phyloP scores from a whole-genome alignment of 1,140 invertebrate genomes.

The Hesperophylax magnus region DNA sequence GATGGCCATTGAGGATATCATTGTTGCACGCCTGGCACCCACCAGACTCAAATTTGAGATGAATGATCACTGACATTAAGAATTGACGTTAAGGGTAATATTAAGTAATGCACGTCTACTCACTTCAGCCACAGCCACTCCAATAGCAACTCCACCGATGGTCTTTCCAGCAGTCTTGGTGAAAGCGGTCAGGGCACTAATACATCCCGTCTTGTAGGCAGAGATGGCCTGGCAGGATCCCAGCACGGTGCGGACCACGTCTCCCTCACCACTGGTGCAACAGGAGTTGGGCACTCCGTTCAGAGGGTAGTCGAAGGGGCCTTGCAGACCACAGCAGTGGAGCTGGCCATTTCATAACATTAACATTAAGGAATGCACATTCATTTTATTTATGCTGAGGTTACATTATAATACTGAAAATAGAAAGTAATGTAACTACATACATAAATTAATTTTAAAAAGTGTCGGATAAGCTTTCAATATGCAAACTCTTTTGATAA shows the following conservation, averaged over 20 bases:
- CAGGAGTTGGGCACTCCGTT: conserved; percentile 65
- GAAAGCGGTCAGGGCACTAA: conserved; percentile 61
- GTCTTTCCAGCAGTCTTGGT: conserved; percentile 70
- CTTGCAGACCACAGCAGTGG: conserved; percentile 75
- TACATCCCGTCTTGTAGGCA: conserved; percentile 69
- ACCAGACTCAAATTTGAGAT: too few species aligned
- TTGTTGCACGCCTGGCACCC: too few species aligned
- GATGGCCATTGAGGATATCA: too few species aligned
- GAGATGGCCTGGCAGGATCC: conserved; percentile 64
- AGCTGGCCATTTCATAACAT: conserved; percentile 65
- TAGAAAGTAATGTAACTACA: too few species aligned
- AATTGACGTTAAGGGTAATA: too few species aligned
- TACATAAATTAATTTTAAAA: too few species aligned
- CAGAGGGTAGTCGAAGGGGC: conserved; percentile 65
- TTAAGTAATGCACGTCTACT: not conserved
- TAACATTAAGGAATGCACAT: not conserved
- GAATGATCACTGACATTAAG: too few species aligned
- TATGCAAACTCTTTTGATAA: too few species aligned
- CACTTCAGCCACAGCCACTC: conserved; percentile 79
- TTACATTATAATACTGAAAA: too few species aligned
- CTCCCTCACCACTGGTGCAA: conserved; percentile 60
- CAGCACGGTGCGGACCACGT: conserved; percentile 57
- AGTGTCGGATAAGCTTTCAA: too few species aligned
- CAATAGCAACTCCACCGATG: conserved; percentile 76
- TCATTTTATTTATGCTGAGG: too few species aligned